Conservation (phyloP, 2,113 vertebrate species). For the Cairina moschata region DNA sequence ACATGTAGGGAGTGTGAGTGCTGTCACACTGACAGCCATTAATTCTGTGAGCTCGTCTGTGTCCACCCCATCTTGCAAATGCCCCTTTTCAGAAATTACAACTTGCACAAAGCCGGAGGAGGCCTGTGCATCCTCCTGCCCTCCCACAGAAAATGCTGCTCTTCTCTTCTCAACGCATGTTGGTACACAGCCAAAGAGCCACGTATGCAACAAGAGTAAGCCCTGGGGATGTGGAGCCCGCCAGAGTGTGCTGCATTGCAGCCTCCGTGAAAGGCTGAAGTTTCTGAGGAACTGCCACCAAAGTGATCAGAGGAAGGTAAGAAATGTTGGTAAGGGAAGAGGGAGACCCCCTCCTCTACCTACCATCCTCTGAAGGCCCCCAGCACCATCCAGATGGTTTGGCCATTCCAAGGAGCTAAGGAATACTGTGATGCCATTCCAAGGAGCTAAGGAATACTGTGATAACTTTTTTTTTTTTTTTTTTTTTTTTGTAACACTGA, state of each 20-base stretch:
- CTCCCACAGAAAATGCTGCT: background rate
- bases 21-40: background rate
- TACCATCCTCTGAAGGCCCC: background rate
- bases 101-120: background rate
- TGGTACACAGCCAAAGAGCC: background rate
- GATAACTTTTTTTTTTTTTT: background rate
- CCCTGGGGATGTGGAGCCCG: background rate
- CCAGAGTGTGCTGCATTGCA: background rate
- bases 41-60: background rate
- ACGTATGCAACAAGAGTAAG: rapidly evolving
- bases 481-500: background rate
- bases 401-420: background rate
- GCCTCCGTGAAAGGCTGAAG: background rate
- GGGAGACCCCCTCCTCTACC: background rate
- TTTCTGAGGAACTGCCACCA: background rate
- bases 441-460: background rate
- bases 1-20: background rate
- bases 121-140: background rate
- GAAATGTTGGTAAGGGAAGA: background rate
- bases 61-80: background rate
- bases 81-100: background rate
- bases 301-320: background rate
- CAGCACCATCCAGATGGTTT: background rate
- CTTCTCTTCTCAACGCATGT: background rate
- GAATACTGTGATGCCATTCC: rapidly evolving